phyloP scores from a whole-genome alignment of 2,888 invertebrate species.

The Ennomos erosarius region DNA sequence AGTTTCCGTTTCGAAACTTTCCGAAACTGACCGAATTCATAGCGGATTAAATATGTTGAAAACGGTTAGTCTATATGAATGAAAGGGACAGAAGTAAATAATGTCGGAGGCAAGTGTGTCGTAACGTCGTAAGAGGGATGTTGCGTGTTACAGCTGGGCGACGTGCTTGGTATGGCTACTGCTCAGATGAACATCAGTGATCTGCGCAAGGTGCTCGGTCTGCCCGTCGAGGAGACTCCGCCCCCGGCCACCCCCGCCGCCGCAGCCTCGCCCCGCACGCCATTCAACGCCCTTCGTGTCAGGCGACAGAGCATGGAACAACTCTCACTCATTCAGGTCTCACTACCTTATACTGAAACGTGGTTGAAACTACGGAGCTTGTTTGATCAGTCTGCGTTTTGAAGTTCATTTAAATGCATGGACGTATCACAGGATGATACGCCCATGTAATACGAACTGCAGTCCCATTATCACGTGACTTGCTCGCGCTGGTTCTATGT shows the following conservation, averaged over 20 bases:
- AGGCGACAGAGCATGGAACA: constrained; percentile 98
- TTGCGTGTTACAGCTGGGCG: constrained; percentile 87
- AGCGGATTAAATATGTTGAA: no score
- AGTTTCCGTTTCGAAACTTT: no score
- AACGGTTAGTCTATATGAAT: no score
- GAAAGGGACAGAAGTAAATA: no score
- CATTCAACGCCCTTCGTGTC: constrained; percentile 86
- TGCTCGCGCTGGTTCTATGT: not conserved
- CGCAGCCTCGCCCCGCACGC: constrained; percentile 56
- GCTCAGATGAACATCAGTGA: constrained; percentile 97
- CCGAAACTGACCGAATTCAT: no score
- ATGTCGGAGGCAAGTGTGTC: no score
- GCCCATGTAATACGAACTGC: no score
- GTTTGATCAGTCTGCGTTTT: no score
- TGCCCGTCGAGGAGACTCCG: constrained; percentile 83
- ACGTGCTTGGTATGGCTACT: constrained; percentile 96
- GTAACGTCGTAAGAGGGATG: no score
- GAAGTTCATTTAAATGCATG: no score
- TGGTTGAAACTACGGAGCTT: not conserved
- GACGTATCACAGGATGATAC: no score
- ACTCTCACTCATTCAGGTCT: constrained; percentile 95
- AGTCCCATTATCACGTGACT: no score
- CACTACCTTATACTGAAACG: not conserved
- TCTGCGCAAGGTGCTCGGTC: constrained; percentile 92
- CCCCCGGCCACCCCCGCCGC: constrained; percentile 38